phyloP scores from a whole-genome alignment of 2,888 invertebrate genomes.

The Drosophila demipolita region DNA sequence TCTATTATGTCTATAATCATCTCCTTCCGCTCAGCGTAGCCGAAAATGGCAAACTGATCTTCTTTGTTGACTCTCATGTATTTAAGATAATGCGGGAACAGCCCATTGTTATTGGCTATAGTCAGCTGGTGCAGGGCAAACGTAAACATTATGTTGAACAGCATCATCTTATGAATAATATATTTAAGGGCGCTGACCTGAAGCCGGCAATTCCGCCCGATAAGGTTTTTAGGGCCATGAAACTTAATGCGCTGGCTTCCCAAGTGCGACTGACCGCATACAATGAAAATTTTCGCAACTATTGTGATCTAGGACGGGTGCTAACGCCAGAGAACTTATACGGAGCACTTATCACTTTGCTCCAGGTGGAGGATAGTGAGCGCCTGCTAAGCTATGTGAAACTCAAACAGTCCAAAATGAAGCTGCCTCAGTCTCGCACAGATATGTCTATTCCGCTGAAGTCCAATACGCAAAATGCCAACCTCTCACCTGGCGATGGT shows the following conservation, averaged over 20 bases:
- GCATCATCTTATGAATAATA: constrained; percentile 79
- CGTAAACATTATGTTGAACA: constrained; percentile 73
- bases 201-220: constrained; percentile 52
- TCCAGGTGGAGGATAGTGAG: constrained; percentile 82
- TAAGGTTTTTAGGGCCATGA: constrained; percentile 48
- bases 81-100: constrained; percentile 78
- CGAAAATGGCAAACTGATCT: constrained; percentile 54
- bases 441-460: constrained; percentile 62
- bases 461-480: constrained; percentile 25
- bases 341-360: constrained; percentile 57
- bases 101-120: constrained; percentile 79
- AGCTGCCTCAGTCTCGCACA: constrained; percentile 66
- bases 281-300: constrained; percentile 65
- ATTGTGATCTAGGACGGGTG: constrained; percentile 44
- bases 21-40: constrained; percentile 67
- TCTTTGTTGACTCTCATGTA: constrained; percentile 81
- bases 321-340: constrained; percentile 63
- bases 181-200: constrained; percentile 43
- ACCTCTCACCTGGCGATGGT: constrained; percentile 68
- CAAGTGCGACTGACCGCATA: constrained; percentile 44
- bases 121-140: constrained; percentile 43
- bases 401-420: constrained; percentile 65
- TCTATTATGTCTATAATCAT: constrained; percentile 76
- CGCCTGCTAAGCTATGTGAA: constrained; percentile 60
- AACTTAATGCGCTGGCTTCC: constrained; percentile 47